Evolutionary conservation across 2,113 vertebrate genomes (phyloP), one percentile per base, ranked within the genome.

Genomic region (Strix aluco): DNA sequence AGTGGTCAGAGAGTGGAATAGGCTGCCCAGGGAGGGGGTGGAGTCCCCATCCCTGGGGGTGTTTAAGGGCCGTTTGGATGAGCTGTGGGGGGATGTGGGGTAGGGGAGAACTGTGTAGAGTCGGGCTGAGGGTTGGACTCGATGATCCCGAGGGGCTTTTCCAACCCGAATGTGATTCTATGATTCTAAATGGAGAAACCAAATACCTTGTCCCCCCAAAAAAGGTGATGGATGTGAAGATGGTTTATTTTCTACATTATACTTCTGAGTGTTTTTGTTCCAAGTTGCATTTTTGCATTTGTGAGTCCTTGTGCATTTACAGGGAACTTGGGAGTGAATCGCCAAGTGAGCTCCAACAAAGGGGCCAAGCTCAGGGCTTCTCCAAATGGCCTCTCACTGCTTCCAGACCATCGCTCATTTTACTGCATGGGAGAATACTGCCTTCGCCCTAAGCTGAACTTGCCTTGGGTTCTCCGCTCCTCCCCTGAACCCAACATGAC

Each of bases 141-240:
- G 5, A 42, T 42, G 40, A 42, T 42, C 40, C 40, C 13, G 13
- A 42, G 40, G 40, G 40, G 40, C 40, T 42, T 42, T 14, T 42
- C 40, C 40, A 42, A 42, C 40, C 12, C 13, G 40, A 42, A 42
- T 42, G 40, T 42, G 40, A 42, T 42, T 42, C 40, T 42, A 42
- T 42, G 40, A 42, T 42, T 42, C 40, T 42, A 42, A 65, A 21
- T 5, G 13, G 19, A 61, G 49, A 90, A 88, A 57, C 18, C 42
- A 58, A 57, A 40, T 10, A 22, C 5, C 15, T 11, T 1, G 2
- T 22, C 10, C 13, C 16, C 14, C 7, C 2, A 13, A 46, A 30
- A 58, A 15, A n/a, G 20, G 40, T 5, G 7, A 16, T 5, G 9
- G 42, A 13, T 11, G 70, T 66, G 75, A 46, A 54, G 22, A 11